phyloP scores from a whole-genome alignment of 2,888 invertebrate genomes.

The Epirrhoe alternata region DNA sequence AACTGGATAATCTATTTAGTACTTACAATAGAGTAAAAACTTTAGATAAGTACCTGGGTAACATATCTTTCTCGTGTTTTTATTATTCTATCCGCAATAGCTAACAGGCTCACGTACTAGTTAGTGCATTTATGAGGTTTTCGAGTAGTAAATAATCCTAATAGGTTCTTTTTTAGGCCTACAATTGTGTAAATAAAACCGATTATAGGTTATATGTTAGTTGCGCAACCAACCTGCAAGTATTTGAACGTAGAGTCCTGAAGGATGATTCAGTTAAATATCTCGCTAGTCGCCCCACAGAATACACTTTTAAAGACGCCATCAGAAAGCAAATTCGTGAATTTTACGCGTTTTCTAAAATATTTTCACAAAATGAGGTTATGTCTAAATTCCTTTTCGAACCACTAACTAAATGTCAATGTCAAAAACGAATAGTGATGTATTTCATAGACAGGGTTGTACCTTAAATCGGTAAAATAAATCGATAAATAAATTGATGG shows the following conservation, averaged over 20 bases:
- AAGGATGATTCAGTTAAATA: constrained; percentile 77
- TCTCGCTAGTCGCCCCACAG: constrained; percentile 77
- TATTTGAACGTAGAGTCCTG: constrained; percentile 68
- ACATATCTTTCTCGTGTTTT: neutral
- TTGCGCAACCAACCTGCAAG: constrained; percentile 83
- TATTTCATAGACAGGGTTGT: too few relatives aligned
- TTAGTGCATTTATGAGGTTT: neutral
- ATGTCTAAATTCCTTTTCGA: constrained; percentile 51
- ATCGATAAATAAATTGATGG: too few relatives aligned
- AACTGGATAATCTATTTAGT: neutral
- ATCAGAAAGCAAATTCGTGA: constrained; percentile 55
- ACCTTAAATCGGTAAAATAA: too few relatives aligned
- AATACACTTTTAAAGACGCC: constrained; percentile 82
- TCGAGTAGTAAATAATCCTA: neutral
- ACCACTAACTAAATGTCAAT: neutral
- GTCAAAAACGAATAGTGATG: neutral
- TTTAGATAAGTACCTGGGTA: neutral
- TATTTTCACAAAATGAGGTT: constrained; percentile 56
- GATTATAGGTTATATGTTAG: constrained; percentile 55
- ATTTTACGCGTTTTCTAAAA: constrained; percentile 26
- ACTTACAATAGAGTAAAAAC: too few relatives aligned
- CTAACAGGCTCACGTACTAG: neutral
- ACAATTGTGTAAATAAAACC: constrained; percentile 18
- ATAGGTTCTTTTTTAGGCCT: neutral
- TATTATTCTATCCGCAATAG: neutral